These are phyloP conservation scores for Cisticola juncidis DNA, from an alignment of 2,113 vertebrate species.

Conservation along the genomic window DNA sequence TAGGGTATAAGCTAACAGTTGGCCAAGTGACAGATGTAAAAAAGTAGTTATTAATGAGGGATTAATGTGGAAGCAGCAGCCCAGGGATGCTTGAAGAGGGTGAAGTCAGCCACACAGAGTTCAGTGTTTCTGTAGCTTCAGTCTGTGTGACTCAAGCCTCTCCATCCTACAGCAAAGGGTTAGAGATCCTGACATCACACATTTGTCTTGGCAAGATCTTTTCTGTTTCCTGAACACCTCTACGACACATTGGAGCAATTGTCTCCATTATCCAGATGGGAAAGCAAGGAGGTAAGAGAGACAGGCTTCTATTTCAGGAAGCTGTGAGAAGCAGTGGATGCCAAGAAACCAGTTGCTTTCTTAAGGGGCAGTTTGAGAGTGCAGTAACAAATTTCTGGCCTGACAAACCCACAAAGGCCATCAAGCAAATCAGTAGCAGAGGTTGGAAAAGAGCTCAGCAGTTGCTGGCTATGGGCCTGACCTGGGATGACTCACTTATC, in stretches of 20 bases:
- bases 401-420: background rate
- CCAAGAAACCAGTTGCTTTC: background rate
- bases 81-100: background rate
- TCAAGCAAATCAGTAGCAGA: conserved; percentile 45
- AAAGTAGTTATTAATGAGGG: background rate
- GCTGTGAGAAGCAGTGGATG: background rate
- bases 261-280: background rate
- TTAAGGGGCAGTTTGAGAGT: background rate
- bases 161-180: background rate
- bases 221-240: background rate
- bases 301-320: background rate
- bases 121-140: background rate
- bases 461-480: background rate
- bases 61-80: background rate
- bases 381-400: background rate
- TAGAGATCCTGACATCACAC: background rate
- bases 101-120: background rate
- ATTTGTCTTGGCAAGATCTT: background rate
- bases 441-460: background rate
- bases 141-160: background rate
- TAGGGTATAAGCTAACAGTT: background rate
- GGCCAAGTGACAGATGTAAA: background rate
- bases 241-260: background rate
- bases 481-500: conserved; percentile 37
- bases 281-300: background rate